Evolutionary conservation across 1,140 invertebrate genomes (phyloP), one percentile per base, ranked within the genome.

Genomic region (Diorhabda carinulata): DNA sequence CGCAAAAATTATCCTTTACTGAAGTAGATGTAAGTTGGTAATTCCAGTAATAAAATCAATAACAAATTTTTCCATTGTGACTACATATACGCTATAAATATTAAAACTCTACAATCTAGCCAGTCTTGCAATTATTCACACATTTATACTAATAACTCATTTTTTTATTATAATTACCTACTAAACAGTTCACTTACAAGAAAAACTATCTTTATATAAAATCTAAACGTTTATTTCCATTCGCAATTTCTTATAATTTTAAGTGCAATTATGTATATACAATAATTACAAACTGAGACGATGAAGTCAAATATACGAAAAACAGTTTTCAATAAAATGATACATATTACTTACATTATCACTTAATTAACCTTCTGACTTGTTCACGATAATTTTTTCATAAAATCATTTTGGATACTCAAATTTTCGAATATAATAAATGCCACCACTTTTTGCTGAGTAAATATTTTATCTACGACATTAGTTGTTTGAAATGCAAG

Each of bases 101-200:
- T 25, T 25, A 75, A 72, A 72, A 73, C 70, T 66, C 75, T 78
- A 77, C 68, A 73, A 67, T 60, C 77, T 78, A 79, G 78, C 77
- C 78, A 79, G 78, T 79, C 78, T 79, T 79, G 76, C 71, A 70
- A 74, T 25, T 25, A 25, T 73, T 77, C 74, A 77, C 76, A 70
- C 76, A 75, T 72, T 74, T 78, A 73, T 71, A 72, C 70, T 76
- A 73, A 61, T 62, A 47, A 70, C n/a, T 8, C 8, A 45, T 68
- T 59, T 47, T 25, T 58, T 43, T 57, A 40, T 62, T 58, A 58
- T 58, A 62, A 8, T 25, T 41, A 61, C 9, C 42, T 41, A 47
- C 62, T 9, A 10, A 47, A 47, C 62, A 41, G 44, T 64, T 40
- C 42, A 10, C 42, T 40, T 58, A 41, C n/a, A 57, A 43, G 43